phyloP scores from a whole-genome alignment of 2,888 invertebrate species.

The Spilarctia lutea region DNA sequence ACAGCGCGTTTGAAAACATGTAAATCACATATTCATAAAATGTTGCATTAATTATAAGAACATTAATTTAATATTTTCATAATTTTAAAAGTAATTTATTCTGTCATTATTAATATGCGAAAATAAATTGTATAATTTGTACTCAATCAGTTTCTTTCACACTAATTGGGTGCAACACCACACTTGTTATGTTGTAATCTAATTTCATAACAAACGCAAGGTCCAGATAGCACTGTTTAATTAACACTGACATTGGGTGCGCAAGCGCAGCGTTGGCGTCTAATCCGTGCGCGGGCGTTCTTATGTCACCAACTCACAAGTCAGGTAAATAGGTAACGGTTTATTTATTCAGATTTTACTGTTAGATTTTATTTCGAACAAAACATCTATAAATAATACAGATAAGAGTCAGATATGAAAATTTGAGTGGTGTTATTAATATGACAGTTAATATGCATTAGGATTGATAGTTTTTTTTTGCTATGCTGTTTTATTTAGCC shows the following conservation, averaged over 20 bases:
- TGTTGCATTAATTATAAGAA: constrained; percentile 20
- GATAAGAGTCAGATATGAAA: constrained; percentile 45
- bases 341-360: constrained; percentile 51
- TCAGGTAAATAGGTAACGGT: constrained; percentile 57
- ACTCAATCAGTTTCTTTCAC: constrained; percentile 27
- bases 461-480: constrained; percentile 42
- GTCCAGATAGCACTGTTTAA: constrained; percentile 52
- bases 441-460: constrained; percentile 50
- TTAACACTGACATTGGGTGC: constrained; percentile 54
- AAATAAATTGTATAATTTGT: background rate
- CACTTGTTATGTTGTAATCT: constrained; percentile 41
- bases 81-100: constrained; percentile 2
- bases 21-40: constrained; percentile 15
- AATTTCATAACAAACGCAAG: constrained; percentile 53
- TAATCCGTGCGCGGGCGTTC: constrained; percentile 50
- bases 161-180: constrained; percentile 34
- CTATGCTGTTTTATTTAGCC: constrained; percentile 29
- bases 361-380: constrained; percentile 54
- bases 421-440: constrained; percentile 41
- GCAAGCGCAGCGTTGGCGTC: constrained; percentile 47
- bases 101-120: background rate
- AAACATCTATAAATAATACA: constrained; percentile 51
- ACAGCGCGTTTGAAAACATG: constrained; percentile 2
- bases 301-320: constrained; percentile 55
- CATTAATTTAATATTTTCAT: constrained; percentile 2